A percentile compares a stretch with the other conserved stretches of the same genome.
These are phyloP conservation scores for Steatocranus sp. DNA, from an alignment of 2,797 vertebrate species.

Conservation along the genomic window DNA sequence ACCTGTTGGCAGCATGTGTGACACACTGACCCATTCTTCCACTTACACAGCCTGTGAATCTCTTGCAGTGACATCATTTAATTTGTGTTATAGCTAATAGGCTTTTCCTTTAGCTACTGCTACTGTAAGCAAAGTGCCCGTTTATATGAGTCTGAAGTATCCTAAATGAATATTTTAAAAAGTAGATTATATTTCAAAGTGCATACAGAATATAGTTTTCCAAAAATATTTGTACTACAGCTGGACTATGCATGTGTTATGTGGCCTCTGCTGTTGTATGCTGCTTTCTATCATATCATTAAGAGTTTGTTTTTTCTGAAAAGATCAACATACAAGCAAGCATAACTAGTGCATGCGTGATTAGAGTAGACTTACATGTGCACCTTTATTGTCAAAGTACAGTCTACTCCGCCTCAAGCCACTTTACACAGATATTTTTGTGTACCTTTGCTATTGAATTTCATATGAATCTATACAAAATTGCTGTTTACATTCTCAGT, in stretches of 20 bases:
- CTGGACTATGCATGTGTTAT: not conserved
- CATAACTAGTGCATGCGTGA: constrained; percentile 24
- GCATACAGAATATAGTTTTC: constrained; percentile 31
- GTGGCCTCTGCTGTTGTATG: not conserved
- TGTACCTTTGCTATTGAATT: constrained; percentile 2
- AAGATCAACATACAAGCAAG: not conserved
- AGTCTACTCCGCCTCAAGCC: constrained; percentile 14
- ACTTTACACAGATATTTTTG: not conserved
- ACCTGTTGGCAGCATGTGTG: constrained; percentile 28
- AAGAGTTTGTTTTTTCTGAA: constrained; percentile 5
- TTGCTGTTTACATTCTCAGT: not conserved
- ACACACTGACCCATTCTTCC: not conserved
- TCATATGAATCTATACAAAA: not conserved
- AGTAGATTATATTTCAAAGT: constrained; percentile 5
- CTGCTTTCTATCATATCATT: constrained; percentile 18
- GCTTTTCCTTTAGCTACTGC: not conserved
- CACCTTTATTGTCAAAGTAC: not conserved
- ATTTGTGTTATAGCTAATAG: not conserved
- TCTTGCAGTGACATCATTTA: not conserved
- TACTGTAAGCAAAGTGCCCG: not conserved
- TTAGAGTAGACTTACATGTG: not conserved
- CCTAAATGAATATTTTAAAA: not conserved
- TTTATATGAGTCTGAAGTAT: constrained; percentile 3
- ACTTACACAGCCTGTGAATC: not conserved
- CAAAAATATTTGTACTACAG: constrained; percentile 23